phyloP scores from a whole-genome alignment of 2,888 invertebrate genomes.

The Pasiphila rectangulata region DNA sequence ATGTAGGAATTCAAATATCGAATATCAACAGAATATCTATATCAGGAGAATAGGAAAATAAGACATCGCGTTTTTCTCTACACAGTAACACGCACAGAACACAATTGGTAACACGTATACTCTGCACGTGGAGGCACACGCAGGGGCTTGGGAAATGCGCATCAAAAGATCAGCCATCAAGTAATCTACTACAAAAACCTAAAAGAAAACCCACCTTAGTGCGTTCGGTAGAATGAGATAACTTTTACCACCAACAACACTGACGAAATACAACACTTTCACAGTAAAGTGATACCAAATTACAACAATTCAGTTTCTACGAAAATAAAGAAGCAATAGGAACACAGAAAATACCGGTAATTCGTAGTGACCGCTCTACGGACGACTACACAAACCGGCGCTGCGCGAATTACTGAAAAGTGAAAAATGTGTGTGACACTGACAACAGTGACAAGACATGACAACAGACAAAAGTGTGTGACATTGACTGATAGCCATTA shows the following conservation, averaged over 20 bases:
- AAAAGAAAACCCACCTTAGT: slow-evolving; percentile 62
- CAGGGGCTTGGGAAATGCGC: slow-evolving; percentile 34
- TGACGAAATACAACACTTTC: slow-evolving; percentile 57
- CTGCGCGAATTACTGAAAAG: slow-evolving; percentile 63
- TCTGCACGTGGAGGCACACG: slow-evolving; percentile 50
- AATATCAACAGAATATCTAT: too few relatives aligned
- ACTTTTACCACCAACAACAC: slow-evolving; percentile 53
- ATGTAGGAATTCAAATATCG: too few relatives aligned
- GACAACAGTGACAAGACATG: too few relatives aligned
- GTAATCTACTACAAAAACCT: slow-evolving; percentile 43
- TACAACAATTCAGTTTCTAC: slow-evolving; percentile 43
- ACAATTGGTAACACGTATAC: slow-evolving; percentile 37
- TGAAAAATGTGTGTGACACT: background rate
- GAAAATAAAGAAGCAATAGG: slow-evolving; percentile 38
- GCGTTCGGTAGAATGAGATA: slow-evolving; percentile 55
- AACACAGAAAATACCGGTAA: slow-evolving; percentile 65
- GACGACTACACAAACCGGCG: slow-evolving; percentile 66
- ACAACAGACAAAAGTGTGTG: too few relatives aligned
- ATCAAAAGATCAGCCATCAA: slow-evolving; percentile 34
- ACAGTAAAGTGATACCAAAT: slow-evolving; percentile 52
- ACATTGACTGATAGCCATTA: background rate
- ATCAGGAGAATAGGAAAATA: too few relatives aligned
- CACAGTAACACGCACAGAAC: too few relatives aligned
- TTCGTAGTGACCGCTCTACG: slow-evolving; percentile 61
- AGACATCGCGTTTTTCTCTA: too few relatives aligned